Conservation (phyloP, 1,140 invertebrate species). For the Aleiodes sp. region DNA sequence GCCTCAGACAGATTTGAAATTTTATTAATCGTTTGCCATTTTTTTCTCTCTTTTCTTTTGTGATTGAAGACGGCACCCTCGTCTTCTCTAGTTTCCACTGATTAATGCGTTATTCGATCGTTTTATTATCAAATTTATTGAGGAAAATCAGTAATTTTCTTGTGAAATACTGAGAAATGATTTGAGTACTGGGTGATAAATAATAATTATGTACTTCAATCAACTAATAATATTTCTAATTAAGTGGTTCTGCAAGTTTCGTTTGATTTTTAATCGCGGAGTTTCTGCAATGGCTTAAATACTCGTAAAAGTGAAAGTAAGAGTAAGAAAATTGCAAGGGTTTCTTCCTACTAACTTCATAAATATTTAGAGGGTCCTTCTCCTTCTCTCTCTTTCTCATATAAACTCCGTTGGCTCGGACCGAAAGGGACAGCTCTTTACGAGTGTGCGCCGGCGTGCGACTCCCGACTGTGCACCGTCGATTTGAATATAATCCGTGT, state of each 20-base stretch:
- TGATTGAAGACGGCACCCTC: not conserved
- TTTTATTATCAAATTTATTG: too few relatives aligned
- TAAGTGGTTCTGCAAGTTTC: too few relatives aligned
- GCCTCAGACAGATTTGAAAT: conserved; percentile 62
- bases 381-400: too few relatives aligned
- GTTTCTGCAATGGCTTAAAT: too few relatives aligned
- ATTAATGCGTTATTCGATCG: not conserved
- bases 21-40: conserved; percentile 65
- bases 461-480: conserved; percentile 18
- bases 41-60: conserved; percentile 19
- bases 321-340: not conserved
- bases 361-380: conserved; percentile 49
- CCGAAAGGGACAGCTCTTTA: not conserved
- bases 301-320: too few relatives aligned
- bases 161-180: too few relatives aligned
- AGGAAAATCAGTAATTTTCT: too few relatives aligned
- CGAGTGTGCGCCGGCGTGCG: not conserved
- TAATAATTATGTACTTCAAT: too few relatives aligned
- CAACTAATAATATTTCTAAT: too few relatives aligned
- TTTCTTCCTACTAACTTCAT: conserved; percentile 39
- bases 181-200: too few relatives aligned
- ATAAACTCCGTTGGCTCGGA: too few relatives aligned
- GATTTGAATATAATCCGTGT: conserved; percentile 52
- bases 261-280: too few relatives aligned
- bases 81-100: not conserved